These are phyloP conservation scores for Pachyseris speciosa DNA, from an alignment of 64 coral and sea anemone genomes.

Conservation along the genomic window DNA sequence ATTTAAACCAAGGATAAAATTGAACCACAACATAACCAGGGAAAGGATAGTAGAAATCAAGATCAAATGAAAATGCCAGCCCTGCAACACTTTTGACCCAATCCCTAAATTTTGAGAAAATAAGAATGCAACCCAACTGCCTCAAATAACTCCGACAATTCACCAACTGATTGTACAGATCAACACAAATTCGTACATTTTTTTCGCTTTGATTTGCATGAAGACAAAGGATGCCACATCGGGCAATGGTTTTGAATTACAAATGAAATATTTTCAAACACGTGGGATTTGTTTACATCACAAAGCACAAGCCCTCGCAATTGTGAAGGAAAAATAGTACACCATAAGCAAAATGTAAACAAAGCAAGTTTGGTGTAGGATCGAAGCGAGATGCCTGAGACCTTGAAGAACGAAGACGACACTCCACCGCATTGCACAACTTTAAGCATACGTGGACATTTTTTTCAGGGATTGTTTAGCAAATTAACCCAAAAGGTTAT, in stretches of 20 bases:
- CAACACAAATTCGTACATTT: not conserved
- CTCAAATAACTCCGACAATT: too few species aligned
- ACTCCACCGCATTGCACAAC: not conserved
- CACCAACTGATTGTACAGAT: not conserved
- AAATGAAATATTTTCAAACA: not conserved
- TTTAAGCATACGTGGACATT: not conserved
- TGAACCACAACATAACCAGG: too few species aligned
- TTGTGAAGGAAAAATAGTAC: not conserved
- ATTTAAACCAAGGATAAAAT: too few species aligned
- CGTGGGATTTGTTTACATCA: conserved; percentile 45
- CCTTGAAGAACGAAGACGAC: not conserved
- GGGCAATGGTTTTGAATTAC: not conserved
- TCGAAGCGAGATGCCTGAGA: not conserved
- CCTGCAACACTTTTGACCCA: too few species aligned
- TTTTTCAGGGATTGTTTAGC: too few species aligned
- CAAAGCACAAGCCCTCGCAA: not conserved
- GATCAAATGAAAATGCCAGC: too few species aligned
- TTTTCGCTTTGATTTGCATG: not conserved
- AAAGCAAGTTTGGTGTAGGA: not conserved
- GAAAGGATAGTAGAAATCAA: too few species aligned
- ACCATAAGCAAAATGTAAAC: conserved; percentile 31
- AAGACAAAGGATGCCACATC: not conserved
- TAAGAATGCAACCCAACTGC: too few species aligned
- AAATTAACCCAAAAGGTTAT: not conserved
- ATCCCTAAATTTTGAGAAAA: too few species aligned